phyloP scores from a whole-genome alignment of 92 coral and sea anemone species.

The Isaurus tuberculatus region DNA sequence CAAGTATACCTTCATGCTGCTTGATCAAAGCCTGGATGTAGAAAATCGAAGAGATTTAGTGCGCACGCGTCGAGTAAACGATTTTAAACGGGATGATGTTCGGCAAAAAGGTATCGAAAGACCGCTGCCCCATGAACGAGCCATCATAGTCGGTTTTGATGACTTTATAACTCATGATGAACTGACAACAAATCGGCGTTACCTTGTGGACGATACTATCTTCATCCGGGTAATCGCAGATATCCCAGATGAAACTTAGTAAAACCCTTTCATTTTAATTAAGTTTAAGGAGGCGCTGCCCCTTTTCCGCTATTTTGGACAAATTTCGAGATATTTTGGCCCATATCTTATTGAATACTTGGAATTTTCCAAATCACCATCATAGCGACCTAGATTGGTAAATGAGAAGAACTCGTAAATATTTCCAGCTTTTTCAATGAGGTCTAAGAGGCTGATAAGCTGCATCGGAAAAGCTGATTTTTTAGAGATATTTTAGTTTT shows the following conservation, averaged over 20 bases:
- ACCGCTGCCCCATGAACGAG: slow-evolving; percentile 92
- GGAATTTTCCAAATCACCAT: no score
- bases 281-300: no score
- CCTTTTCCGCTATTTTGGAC: no score
- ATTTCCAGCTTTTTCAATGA: no score
- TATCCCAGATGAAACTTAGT: slow-evolving; percentile 60
- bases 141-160: slow-evolving; percentile 98
- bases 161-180: slow-evolving; percentile 88
- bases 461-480: no score
- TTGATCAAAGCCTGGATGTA: slow-evolving; percentile 84
- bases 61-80: slow-evolving; percentile 94
- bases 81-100: slow-evolving; percentile 92
- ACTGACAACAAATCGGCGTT: slow-evolving; percentile 73
- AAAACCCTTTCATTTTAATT: background rate
- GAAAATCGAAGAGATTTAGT: slow-evolving; percentile 82
- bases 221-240: slow-evolving; percentile 88
- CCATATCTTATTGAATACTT: no score
- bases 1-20: slow-evolving; percentile 82
- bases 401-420: no score
- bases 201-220: slow-evolving; percentile 76
- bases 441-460: no score
- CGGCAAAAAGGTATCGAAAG: slow-evolving; percentile 91
- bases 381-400: no score
- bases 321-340: no score
- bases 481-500: no score